Conservation (phyloP, 2,888 invertebrate genomes). For the Troides helena region DNA sequence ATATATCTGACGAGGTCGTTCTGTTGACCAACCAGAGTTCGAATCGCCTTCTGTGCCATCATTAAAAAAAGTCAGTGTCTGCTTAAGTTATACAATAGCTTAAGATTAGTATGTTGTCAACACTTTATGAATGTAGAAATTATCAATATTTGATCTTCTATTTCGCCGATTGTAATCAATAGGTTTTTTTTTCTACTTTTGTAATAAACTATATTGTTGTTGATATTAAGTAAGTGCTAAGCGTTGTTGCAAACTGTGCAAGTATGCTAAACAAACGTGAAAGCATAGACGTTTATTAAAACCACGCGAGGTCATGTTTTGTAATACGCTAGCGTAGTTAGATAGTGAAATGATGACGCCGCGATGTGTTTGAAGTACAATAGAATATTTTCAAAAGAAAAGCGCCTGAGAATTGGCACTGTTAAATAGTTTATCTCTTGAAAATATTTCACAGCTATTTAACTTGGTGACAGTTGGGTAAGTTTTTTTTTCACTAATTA, state of each 20-base stretch:
- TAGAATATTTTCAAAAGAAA: constrained; percentile 20
- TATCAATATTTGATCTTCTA: too few relatives aligned
- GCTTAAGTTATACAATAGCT: too few relatives aligned
- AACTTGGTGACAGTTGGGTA: background rate
- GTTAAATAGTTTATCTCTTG: background rate
- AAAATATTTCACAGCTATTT: background rate
- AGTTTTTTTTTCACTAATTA: background rate
- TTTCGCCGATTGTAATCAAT: too few relatives aligned
- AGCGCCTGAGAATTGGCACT: constrained; percentile 6
- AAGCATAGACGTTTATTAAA: constrained; percentile 29
- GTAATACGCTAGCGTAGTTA: constrained; percentile 22
- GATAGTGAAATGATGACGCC: constrained; percentile 27
- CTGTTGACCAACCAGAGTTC: constrained; percentile 56
- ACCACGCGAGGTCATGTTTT: constrained; percentile 27
- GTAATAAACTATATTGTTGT: constrained; percentile 21
- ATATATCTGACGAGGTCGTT: constrained; percentile 68
- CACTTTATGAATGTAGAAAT: too few relatives aligned
- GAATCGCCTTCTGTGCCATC: constrained; percentile 55
- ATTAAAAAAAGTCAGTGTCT: constrained; percentile 33
- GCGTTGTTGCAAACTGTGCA: constrained; percentile 14
- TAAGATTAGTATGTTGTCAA: background rate
- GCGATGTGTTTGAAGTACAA: constrained; percentile 12
- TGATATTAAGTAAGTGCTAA: constrained; percentile 20
- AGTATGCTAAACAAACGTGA: constrained; percentile 24
- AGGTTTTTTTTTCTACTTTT: background rate